These are phyloP conservation scores for Mesocentrotus franciscanus DNA, from an alignment of 53 echinoderm and acorn worm genomes.

Conservation along the genomic window DNA sequence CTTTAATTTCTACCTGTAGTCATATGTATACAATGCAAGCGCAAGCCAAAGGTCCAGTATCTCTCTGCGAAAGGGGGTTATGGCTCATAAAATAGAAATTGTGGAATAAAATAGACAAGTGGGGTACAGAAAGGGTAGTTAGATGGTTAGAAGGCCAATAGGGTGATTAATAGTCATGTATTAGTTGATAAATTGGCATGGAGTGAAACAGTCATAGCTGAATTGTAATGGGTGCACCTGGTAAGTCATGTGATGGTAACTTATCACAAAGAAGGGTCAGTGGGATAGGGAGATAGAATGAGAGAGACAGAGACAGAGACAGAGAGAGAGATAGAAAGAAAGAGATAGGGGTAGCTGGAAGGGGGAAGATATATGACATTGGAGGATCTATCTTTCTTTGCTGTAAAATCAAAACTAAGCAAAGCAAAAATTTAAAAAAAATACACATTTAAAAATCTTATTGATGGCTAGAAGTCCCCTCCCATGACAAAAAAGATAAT, in stretches of 20 bases:
- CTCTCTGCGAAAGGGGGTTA: background rate
- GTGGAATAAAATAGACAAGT: background rate
- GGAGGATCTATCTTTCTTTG: background rate
- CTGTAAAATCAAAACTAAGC: too few relatives aligned
- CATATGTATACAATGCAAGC: background rate
- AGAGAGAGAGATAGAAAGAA: background rate
- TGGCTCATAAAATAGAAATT: background rate
- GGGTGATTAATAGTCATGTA: slow-evolving; percentile 38
- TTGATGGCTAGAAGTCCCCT: too few relatives aligned
- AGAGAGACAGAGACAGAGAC: background rate
- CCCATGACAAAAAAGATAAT: too few relatives aligned
- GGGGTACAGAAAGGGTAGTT: background rate
- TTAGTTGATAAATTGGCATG: background rate
- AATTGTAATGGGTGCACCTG: slow-evolving; percentile 36
- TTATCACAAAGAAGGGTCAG: background rate
- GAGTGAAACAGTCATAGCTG: slow-evolving; percentile 42
- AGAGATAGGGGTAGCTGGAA: background rate
- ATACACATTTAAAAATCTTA: background rate
- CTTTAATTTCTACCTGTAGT: background rate
- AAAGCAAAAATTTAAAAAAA: background rate
- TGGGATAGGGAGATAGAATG: background rate
- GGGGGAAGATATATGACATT: background rate
- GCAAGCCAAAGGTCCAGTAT: background rate
- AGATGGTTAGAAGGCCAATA: background rate
- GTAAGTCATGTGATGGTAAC: background rate